Conservation (phyloP, 2,888 invertebrate genomes). For the Sussaba pulchella region DNA sequence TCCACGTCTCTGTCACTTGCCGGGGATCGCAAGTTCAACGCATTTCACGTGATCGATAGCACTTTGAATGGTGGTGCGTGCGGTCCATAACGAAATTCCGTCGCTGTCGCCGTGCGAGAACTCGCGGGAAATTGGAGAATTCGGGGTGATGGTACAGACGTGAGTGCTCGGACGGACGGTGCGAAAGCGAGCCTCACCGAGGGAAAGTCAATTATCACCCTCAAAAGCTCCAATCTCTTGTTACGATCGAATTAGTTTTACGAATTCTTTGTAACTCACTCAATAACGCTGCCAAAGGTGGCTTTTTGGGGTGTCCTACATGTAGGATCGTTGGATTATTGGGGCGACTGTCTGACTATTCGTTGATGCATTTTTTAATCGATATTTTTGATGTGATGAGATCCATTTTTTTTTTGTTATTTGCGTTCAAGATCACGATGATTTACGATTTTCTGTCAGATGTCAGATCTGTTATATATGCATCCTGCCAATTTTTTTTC, state of each 20-base stretch:
- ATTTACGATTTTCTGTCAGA: no score
- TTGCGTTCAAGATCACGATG: no score
- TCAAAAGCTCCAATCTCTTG: conserved; percentile 54
- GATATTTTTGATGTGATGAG: no score
- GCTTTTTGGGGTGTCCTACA: no score
- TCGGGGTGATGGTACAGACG: conserved; percentile 24
- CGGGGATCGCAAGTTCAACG: conserved; percentile 44
- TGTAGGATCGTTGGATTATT: no score
- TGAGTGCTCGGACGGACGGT: conserved; percentile 4
- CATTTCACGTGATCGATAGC: conserved; percentile 63
- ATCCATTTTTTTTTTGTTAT: no score
- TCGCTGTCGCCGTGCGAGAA: conserved; percentile 29
- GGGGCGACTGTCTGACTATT: no score
- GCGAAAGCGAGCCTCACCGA: conserved; percentile 1
- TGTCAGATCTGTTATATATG: no score
- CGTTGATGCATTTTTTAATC: no score
- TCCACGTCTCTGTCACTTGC: conserved; percentile 26
- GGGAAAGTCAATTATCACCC: conserved; percentile 55
- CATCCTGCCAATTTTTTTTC: no score
- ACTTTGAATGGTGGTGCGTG: conserved; percentile 64
- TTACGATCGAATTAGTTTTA: conserved; percentile 35
- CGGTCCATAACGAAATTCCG: conserved; percentile 65
- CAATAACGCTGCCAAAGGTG: not conserved
- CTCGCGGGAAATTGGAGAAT: conserved; percentile 58
- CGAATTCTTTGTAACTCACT: not conserved